phyloP scores from a whole-genome alignment of 2,888 invertebrate species.

The Tricholauxania praeusta region DNA sequence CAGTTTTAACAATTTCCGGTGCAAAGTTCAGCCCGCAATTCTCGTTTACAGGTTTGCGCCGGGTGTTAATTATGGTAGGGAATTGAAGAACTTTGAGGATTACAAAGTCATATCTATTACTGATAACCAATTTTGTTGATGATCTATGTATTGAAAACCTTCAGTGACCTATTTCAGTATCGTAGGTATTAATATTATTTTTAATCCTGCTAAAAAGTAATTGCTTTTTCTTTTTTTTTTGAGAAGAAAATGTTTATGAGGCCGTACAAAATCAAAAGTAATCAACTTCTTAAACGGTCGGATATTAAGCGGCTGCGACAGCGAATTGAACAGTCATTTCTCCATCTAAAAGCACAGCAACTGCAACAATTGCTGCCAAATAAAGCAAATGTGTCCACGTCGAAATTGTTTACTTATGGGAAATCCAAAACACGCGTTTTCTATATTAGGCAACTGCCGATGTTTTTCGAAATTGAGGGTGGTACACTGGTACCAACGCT shows the following conservation, averaged over 20 bases:
- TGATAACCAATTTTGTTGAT: too few relatives aligned
- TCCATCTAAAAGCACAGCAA: constrained; percentile 75
- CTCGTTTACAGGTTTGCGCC: too few relatives aligned
- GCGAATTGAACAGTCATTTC: constrained; percentile 76
- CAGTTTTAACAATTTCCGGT: too few relatives aligned
- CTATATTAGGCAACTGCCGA: constrained; percentile 79
- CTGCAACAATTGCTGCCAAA: constrained; percentile 77
- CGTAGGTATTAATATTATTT: too few relatives aligned
- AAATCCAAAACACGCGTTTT: constrained; percentile 78
- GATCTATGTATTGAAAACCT: too few relatives aligned
- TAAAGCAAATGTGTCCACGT: constrained; percentile 78
- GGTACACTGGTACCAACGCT: constrained; percentile 75
- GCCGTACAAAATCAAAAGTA: constrained; percentile 86
- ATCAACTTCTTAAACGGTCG: constrained; percentile 84
- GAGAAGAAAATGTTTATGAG: constrained; percentile 81
- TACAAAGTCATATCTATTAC: too few relatives aligned
- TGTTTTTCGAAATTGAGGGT: constrained; percentile 76
- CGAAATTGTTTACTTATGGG: constrained; percentile 79
- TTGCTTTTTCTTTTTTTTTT: neutral
- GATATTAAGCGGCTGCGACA: constrained; percentile 85
- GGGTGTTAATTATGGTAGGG: too few relatives aligned
- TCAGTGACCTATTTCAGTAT: too few relatives aligned
- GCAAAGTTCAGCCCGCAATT: too few relatives aligned
- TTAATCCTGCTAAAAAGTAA: too few relatives aligned
- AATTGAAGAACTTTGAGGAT: too few relatives aligned